Evolutionary conservation across 2,113 vertebrate species (phyloP).

Genomic region (Cervus canadensis): DNA sequence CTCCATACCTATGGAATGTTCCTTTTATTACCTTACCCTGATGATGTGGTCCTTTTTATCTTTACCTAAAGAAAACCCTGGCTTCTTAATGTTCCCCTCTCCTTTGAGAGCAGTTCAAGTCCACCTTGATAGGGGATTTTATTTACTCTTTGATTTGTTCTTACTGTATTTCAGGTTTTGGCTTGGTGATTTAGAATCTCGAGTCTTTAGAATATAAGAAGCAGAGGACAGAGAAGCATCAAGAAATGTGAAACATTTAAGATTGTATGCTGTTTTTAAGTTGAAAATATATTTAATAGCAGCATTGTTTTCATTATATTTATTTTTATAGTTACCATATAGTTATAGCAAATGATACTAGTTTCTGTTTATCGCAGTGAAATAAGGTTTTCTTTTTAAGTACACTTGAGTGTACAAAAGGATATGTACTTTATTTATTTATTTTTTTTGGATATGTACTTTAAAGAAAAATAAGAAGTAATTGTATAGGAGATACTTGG

Average conservation of each 20-base stretch:
- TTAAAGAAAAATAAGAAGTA: neutral
- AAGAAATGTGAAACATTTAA: neutral
- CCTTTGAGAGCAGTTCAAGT: neutral
- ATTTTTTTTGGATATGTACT: neutral
- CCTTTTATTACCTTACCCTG: neutral
- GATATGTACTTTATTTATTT: neutral
- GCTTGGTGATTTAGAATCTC: neutral
- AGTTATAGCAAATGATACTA: neutral
- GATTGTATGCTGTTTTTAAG: neutral
- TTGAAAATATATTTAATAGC: neutral
- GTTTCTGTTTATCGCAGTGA: neutral
- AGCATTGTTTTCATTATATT: neutral
- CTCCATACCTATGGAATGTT: neutral
- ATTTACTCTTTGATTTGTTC: neutral
- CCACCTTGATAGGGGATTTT: neutral
- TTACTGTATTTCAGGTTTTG: neutral
- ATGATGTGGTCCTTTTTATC: neutral
- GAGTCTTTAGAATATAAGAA: neutral
- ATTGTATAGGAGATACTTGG: neutral
- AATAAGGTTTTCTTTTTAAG: neutral
- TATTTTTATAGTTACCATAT: conserved; percentile 11
- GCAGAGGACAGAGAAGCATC: neutral
- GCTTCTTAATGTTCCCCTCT: neutral
- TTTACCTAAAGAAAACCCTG: neutral
- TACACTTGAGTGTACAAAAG: neutral